phyloP scores from a whole-genome alignment of 2,888 invertebrate species.

The Acronicta leporina region DNA sequence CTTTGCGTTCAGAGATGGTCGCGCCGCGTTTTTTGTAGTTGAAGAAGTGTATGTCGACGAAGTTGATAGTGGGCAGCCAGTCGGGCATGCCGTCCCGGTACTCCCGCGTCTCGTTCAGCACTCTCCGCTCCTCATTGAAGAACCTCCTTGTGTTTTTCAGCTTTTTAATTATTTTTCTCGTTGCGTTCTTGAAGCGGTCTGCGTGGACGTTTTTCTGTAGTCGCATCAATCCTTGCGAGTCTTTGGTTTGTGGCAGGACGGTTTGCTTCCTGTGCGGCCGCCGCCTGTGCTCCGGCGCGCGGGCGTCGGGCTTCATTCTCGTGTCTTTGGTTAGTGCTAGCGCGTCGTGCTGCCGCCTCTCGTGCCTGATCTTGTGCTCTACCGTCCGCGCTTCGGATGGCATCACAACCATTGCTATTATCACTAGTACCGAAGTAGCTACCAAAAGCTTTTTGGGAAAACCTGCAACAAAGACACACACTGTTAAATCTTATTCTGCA shows the following conservation, averaged over 20 bases:
- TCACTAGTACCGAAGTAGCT: constrained; percentile 82
- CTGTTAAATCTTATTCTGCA: constrained; percentile 14
- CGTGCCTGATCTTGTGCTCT: constrained; percentile 76
- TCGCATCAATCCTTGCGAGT: constrained; percentile 60
- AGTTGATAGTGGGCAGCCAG: constrained; percentile 83
- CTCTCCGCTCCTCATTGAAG: constrained; percentile 73
- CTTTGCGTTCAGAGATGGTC: constrained; percentile 77
- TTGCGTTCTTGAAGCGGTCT: constrained; percentile 74
- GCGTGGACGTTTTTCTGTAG: constrained; percentile 66
- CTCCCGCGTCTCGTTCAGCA: constrained; percentile 74
- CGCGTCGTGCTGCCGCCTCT: constrained; percentile 68
- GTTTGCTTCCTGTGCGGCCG: constrained; percentile 64
- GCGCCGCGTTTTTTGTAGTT: constrained; percentile 71
- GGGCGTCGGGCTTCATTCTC: constrained; percentile 56
- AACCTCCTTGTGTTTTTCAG: constrained; percentile 76
- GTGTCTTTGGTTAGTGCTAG: constrained; percentile 68
- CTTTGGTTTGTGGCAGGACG: constrained; percentile 71
- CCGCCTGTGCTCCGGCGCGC: constrained; percentile 58
- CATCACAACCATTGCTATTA: constrained; percentile 82
- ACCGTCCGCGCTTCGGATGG: constrained; percentile 76
- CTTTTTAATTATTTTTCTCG: constrained; percentile 77
- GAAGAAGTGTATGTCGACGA: constrained; percentile 80
- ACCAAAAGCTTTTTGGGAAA: constrained; percentile 88
- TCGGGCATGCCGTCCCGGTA: constrained; percentile 79
- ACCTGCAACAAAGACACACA: constrained; percentile 76